Conservation (phyloP, 2,113 vertebrate genomes). For the Hoplias malabaricus region DNA sequence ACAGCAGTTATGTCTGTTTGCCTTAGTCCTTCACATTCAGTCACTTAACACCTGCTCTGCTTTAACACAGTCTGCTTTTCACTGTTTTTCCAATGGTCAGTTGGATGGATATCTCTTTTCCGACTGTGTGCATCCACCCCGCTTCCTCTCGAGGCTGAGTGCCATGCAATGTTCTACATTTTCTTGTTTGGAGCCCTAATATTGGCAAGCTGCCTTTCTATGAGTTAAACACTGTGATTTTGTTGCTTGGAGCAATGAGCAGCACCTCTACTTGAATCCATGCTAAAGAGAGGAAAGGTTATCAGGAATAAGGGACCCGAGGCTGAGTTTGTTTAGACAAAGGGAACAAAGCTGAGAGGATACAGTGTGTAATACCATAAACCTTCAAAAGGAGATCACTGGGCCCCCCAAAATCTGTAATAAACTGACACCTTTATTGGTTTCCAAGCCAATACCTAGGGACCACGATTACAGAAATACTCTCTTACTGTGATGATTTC, state of each 20-base stretch:
- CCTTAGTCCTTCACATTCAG: not conserved
- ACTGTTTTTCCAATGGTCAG: not conserved
- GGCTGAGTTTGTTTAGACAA: not conserved
- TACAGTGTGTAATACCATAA: not conserved
- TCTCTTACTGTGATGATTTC: not conserved
- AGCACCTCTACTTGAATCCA: conserved; percentile 3
- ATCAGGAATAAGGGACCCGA: not conserved
- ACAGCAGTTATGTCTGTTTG: not conserved
- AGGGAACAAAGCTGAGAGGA: not conserved
- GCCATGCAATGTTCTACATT: conserved; percentile 18
- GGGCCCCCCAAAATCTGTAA: not conserved
- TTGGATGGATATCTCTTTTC: not conserved
- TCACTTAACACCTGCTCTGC: not conserved
- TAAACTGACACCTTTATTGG: not conserved
- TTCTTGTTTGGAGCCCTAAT: conserved; percentile 10
- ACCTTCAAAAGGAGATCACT: not conserved
- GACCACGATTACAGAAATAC: not conserved
- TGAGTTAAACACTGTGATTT: conserved; percentile 51
- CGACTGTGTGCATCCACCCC: conserved; percentile 1
- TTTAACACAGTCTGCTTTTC: not conserved
- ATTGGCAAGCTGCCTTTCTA: conserved; percentile 35
- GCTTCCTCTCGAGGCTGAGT: not conserved
- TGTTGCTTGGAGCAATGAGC: conserved; percentile 32
- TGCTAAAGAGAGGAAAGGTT: not conserved
- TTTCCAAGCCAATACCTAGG: not conserved